A percentile compares a stretch with the other conserved stretches of the same genome.
phyloP scores from a whole-genome alignment of 2,797 vertebrate genomes.

The Mionectes olivaceus region DNA sequence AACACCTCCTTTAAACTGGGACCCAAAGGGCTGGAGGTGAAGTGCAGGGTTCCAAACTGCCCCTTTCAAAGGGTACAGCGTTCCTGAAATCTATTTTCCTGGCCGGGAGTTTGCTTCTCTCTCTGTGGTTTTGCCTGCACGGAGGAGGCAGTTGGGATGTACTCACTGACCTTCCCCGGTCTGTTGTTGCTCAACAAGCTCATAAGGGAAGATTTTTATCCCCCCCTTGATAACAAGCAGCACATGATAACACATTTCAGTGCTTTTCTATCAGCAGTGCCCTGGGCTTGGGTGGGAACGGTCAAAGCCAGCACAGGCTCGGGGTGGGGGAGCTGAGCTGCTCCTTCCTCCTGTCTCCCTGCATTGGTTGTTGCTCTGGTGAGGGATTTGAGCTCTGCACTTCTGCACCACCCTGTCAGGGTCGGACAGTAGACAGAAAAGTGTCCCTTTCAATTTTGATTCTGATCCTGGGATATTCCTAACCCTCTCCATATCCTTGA shows the following conservation, averaged over 20 bases:
- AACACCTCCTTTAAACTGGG: background rate
- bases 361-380: background rate
- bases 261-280: background rate
- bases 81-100: background rate
- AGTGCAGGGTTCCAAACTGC: background rate
- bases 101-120: background rate
- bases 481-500: slow-evolving; percentile 72
- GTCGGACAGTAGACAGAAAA: slow-evolving; percentile 55
- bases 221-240: background rate
- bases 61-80: background rate
- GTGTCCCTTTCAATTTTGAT: slow-evolving; percentile 57
- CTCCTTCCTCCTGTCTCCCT: background rate
- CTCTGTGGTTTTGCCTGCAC: accelerated
- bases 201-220: background rate
- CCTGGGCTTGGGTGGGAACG: background rate
- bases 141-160: background rate
- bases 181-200: background rate
- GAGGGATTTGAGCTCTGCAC: background rate
- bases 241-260: background rate
- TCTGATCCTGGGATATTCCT: slow-evolving; percentile 59
- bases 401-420: background rate
- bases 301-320: background rate
- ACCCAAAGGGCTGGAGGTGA: background rate
- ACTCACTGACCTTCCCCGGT: background rate
- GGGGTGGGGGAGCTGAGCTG: background rate